Evolutionary conservation across 2,888 invertebrate genomes (phyloP), one percentile per base, ranked within the genome.

Genomic region (Cephus pulcher): DNA sequence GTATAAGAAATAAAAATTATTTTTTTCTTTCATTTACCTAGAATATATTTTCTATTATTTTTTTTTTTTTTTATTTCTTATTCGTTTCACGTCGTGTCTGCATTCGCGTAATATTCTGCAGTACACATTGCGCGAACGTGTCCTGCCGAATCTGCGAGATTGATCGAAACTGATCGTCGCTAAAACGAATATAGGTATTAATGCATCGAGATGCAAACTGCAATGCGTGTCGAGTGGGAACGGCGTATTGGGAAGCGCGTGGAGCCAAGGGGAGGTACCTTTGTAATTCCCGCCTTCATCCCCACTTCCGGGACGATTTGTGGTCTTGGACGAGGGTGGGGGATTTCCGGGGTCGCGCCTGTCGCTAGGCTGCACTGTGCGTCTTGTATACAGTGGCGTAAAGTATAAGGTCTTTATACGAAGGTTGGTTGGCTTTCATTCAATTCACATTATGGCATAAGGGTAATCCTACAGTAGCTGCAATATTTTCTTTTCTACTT

Each of bases 281-380:
- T 77, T 81, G 82, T 81, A 84, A 83, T 83, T 84, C 86, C 87
- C 86, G 86, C 88, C 87, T 82, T 83, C 79, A 81, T 81, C 86
- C 85, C 85, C 82, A 84, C 86, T 86, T 85, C 84, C 85, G 85
- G 82, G 80, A 78, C 79, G 75, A 82, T 81, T 84, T 76, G 81
- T 80, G 75, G 76, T 73, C 79, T 76, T 74, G 82, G 56, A 56
- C 76, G 32, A 75, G 83, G 70, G 83, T 80, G 82, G 82, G 82
- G 82, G 82, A 84, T 83, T 87, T 87, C 87, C 86, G 86, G 86
- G 84, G 84, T 84, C 82, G 84, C 81, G 80, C 83, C 81, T 80
- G 82, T 84, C 83, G 79, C 83, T 84, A 82, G 84, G 84, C 80
- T 81, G 78, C 82, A 76, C 76, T 11, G 71, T 23, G 71, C 34